Conservation (phyloP, 2,797 vertebrate genomes). For the Spatula versicolor region DNA sequence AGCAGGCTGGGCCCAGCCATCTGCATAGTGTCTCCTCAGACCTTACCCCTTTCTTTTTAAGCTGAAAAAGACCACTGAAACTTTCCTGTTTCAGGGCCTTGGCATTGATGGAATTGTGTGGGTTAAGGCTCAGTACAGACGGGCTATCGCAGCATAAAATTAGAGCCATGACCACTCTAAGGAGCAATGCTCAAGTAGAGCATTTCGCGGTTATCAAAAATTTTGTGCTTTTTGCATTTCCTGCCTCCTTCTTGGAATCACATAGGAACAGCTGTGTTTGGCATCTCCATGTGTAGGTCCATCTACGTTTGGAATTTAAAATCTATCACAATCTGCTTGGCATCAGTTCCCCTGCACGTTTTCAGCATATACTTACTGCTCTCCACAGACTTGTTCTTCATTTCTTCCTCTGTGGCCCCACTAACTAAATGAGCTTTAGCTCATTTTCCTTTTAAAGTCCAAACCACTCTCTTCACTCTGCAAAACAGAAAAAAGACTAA, state of each 20-base stretch:
- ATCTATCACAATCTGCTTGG: not conserved
- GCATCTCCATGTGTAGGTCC: not conserved
- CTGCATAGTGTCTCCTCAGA: not conserved
- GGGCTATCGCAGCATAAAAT: not conserved
- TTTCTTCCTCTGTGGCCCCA: not conserved
- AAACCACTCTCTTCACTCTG: not conserved
- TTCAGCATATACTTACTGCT: not conserved
- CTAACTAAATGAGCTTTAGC: not conserved
- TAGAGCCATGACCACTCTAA: not conserved
- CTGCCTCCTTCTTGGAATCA: not conserved
- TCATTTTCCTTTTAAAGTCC: not conserved
- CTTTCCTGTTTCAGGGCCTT: not conserved
- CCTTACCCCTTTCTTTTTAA: not conserved
- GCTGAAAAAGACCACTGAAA: not conserved
- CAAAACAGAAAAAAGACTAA: not conserved
- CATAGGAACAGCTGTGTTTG: not conserved
- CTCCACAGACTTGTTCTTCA: not conserved
- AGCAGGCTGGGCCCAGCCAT: too few species aligned
- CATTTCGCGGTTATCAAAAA: not conserved
- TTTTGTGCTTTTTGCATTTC: not conserved
- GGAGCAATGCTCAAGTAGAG: not conserved
- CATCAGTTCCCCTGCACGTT: not conserved
- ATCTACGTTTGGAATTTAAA: not conserved
- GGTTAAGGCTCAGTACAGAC: not conserved
- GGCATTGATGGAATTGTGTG: not conserved